Conservation (phyloP, 2,113 vertebrate genomes). For the Empidonax traillii region DNA sequence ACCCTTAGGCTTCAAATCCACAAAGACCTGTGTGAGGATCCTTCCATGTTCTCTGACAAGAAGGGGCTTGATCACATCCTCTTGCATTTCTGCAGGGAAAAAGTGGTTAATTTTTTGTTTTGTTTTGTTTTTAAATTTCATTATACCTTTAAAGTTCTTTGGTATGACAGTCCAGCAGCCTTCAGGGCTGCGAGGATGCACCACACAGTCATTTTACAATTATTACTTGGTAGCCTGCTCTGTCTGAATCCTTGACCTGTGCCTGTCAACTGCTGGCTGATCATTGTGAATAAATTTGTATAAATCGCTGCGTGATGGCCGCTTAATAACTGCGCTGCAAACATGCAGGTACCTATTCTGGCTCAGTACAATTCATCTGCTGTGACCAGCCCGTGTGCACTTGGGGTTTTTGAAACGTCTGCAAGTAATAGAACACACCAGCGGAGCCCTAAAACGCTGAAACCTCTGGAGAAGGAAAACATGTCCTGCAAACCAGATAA, state of each 20-base stretch:
- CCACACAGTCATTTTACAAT: neutral
- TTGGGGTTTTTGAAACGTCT: neutral
- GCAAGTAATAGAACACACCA: neutral
- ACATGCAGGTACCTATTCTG: neutral
- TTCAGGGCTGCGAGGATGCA: neutral
- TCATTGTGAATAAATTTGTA: conserved; percentile 23
- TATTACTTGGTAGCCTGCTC: neutral
- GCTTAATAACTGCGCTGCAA: conserved; percentile 43
- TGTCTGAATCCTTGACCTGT: conserved; percentile 20
- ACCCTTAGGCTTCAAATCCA: neutral
- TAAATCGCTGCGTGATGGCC: conserved; percentile 27
- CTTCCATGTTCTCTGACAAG: neutral
- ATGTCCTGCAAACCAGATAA: neutral
- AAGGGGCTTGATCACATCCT: neutral
- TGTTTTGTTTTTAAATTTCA: neutral
- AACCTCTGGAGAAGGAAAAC: neutral
- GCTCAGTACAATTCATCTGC: neutral
- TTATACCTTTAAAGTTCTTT: neutral
- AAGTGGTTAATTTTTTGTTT: neutral
- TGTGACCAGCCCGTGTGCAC: neutral
- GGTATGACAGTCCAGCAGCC: neutral
- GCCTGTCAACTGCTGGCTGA: conserved; percentile 32
- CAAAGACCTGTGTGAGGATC: neutral
- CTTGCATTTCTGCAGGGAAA: neutral
- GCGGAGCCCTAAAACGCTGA: neutral